A percentile compares a stretch with the other conserved stretches of the same genome.
phyloP scores from a whole-genome alignment of 2,113 vertebrate genomes.

The Callopanchax toddi region DNA sequence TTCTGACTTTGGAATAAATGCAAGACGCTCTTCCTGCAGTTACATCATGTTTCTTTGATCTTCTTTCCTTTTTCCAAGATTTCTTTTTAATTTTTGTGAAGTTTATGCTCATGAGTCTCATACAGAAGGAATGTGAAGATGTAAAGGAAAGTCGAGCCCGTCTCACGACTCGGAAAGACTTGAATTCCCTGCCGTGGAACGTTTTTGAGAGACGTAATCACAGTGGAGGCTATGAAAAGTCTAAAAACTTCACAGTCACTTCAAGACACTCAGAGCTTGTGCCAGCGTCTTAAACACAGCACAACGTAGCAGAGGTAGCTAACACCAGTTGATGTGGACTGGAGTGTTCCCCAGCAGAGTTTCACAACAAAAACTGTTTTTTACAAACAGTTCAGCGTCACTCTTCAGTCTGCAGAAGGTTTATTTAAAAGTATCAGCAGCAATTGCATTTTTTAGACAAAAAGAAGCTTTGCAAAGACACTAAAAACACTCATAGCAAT shows the following conservation, averaged over 20 bases:
- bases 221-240: constrained; percentile 14
- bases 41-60: not conserved
- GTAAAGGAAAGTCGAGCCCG: constrained; percentile 13
- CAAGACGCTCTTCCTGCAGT: not conserved
- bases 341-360: not conserved
- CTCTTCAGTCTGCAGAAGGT: constrained; percentile 11
- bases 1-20: constrained; percentile 13
- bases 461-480: constrained; percentile 32
- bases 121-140: constrained; percentile 10
- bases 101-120: not conserved
- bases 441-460: constrained; percentile 25
- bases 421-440: constrained; percentile 32
- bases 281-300: not conserved
- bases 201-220: constrained; percentile 37
- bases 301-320: constrained; percentile 25
- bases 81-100: not conserved
- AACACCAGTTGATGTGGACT: constrained; percentile 2
- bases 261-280: not conserved
- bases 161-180: constrained; percentile 5
- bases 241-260: constrained; percentile 22
- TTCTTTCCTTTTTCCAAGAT: not conserved
- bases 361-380: constrained; percentile 5
- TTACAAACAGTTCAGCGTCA: constrained; percentile 23
- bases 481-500: constrained; percentile 17
- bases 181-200: not conserved